A percentile compares a stretch with the other conserved stretches of the same genome.
Conservation (phyloP, 2,797 vertebrate genomes). For the Falco naumanni region DNA sequence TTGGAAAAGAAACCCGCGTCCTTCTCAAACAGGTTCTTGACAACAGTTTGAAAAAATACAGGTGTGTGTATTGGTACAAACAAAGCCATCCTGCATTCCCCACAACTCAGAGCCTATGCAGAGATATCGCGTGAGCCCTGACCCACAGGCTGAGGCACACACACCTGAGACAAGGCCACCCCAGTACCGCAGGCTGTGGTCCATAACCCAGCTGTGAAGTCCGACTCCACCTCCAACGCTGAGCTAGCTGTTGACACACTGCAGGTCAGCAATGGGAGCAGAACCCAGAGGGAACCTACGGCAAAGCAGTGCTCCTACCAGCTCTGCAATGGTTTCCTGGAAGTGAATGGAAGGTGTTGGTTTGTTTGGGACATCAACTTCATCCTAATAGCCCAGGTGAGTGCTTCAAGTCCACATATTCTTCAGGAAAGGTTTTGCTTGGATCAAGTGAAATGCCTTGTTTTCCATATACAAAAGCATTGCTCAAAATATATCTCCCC, state of each 20-base stretch:
- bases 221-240: neutral
- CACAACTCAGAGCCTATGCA: neutral
- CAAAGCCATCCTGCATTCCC: neutral
- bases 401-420: neutral
- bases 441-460: neutral
- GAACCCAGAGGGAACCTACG: neutral
- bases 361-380: neutral
- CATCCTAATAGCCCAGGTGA: neutral
- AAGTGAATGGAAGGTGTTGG: neutral
- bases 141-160: neutral
- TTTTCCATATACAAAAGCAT: neutral
- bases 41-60: neutral
- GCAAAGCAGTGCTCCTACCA: neutral
- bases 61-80: accelerated
- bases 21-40: neutral
- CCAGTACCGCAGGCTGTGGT: accelerated
- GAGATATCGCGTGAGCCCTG: accelerated
- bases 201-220: neutral
- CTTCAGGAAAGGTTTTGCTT: neutral
- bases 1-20: neutral
- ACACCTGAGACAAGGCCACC: neutral
- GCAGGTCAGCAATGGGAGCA: neutral
- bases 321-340: accelerated
- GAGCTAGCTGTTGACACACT: neutral
- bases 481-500: neutral